phyloP scores from a whole-genome alignment of 2,888 invertebrate species.

The Julus scandinavius region DNA sequence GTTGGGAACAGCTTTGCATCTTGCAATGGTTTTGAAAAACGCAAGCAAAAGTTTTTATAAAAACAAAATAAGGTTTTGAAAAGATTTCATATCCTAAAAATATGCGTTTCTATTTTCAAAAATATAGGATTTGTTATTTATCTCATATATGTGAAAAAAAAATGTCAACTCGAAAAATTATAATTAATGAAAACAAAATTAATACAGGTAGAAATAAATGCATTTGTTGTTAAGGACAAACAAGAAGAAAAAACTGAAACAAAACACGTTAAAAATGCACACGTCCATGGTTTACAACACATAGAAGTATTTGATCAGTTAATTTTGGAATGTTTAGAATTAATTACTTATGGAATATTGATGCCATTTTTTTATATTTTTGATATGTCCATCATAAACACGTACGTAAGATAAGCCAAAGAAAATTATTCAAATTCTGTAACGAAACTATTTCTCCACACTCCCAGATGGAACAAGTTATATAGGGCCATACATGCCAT shows the following conservation, averaged over 20 bases:
- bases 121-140: no score
- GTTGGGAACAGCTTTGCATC: no score
- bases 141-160: neutral
- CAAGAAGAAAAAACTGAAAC: no score
- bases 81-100: neutral
- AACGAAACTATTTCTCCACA: no score
- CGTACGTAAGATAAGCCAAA: no score
- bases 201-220: neutral
- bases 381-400: neutral
- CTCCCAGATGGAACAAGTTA: no score
- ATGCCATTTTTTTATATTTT: neutral
- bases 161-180: neutral
- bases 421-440: no score
- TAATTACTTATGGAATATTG: neutral
- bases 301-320: neutral
- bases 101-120: no score
- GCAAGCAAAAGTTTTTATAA: neutral
- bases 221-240: neutral
- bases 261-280: neutral
- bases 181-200: neutral
- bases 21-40: neutral
- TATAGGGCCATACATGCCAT: no score
- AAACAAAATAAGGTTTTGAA: neutral
- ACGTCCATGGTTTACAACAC: neutral
- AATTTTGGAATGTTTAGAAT: constrained; percentile 16